phyloP scores from a whole-genome alignment of 1,140 invertebrate species.

The Scaptomyza graminum region DNA sequence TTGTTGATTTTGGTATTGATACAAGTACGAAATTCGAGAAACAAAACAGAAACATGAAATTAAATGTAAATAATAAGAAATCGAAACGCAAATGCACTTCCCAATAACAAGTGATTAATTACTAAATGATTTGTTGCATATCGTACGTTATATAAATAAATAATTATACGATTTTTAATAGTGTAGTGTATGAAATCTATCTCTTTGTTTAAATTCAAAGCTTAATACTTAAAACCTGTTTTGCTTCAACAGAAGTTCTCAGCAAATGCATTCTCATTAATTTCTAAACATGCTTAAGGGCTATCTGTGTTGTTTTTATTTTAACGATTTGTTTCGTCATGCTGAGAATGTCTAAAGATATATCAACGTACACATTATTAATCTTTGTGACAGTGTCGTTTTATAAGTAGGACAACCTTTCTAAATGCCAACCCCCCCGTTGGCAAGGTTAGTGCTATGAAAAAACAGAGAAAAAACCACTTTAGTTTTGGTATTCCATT shows the following conservation, averaged over 20 bases:
- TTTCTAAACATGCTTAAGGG: background rate
- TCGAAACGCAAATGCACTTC: background rate
- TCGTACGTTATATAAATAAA: background rate
- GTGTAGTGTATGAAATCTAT: too few relatives aligned
- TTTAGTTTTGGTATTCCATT: conserved; percentile 15
- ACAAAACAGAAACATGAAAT: conserved; percentile 32
- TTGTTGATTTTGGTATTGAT: conserved; percentile 34
- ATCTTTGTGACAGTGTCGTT: conserved; percentile 1
- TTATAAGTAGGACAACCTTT: background rate
- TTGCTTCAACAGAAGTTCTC: background rate
- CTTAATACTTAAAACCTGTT: conserved; percentile 8
- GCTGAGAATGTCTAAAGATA: background rate
- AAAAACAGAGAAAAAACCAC: conserved; percentile 12
- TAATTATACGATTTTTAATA: background rate
- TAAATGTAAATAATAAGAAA: background rate
- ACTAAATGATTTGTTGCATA: background rate
- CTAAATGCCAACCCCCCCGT: background rate
- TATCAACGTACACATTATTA: background rate
- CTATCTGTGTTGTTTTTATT: background rate
- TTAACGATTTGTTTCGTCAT: conserved; percentile 5
- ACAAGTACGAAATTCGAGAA: conserved; percentile 31
- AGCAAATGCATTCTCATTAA: background rate
- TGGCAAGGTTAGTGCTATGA: conserved; percentile 9
- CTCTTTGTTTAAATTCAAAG: background rate
- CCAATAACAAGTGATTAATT: background rate